Conservation (phyloP, 2,888 invertebrate species). For the Rotaria socialis region DNA sequence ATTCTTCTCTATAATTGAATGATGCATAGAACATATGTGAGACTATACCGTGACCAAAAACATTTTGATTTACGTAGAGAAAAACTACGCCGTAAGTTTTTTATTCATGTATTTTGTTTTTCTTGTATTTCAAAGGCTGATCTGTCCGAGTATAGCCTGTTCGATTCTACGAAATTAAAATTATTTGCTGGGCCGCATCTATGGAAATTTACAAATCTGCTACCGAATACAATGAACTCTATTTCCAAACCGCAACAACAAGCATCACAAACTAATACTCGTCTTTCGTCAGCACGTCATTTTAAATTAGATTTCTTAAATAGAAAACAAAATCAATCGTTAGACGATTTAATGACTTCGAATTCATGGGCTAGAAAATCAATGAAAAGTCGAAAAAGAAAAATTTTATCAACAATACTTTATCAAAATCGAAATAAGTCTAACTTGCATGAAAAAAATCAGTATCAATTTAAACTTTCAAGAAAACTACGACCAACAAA, state of each 20-base stretch:
- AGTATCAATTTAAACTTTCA: not conserved
- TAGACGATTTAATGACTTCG: not conserved
- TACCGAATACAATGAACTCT: not conserved
- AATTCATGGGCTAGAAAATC: not conserved
- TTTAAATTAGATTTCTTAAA: not conserved
- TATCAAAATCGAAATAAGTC: not conserved
- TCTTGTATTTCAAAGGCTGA: not conserved
- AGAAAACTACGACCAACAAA: not conserved
- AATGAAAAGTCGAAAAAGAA: not conserved
- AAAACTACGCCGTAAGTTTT: too few species aligned
- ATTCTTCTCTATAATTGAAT: too few species aligned
- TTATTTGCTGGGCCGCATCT: constrained; percentile 20
- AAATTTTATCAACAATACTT: not conserved
- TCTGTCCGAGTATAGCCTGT: not conserved
- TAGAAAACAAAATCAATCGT: not conserved
- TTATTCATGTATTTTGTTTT: too few species aligned
- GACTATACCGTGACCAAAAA: too few species aligned
- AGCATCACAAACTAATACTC: not conserved
- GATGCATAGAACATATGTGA: too few species aligned
- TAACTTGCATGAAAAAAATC: not conserved
- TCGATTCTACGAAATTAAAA: not conserved
- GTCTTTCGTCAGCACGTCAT: not conserved
- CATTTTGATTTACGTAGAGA: too few species aligned
- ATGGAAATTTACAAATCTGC: constrained; percentile 6
- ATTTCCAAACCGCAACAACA: not conserved